Base-by-base conservation (phyloP, 1,140 invertebrate species). In the Glossosoma conforme region DNA sequence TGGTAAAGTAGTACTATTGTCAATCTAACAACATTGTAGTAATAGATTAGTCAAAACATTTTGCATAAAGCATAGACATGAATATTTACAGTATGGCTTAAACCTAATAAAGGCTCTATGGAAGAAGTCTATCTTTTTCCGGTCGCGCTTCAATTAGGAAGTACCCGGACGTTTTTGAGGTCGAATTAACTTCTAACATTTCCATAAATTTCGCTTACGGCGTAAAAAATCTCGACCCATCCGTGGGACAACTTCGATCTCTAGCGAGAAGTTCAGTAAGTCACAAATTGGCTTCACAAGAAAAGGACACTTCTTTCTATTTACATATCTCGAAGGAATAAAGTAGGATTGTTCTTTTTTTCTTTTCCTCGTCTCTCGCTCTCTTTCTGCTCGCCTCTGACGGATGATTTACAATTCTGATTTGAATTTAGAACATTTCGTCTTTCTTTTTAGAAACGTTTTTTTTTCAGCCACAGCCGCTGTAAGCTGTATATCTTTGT, bases 391-490 rank as follows among this genome's bases (percentile, higher is more conserved):
- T 43, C 38, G 40, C 28, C 24, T 17, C 35, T 57, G 50, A 57
- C 41, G 50, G 55, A 57, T 57, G 55, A 57, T 57, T 57, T 57
- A 57, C 55, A 57, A 57, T 57, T 57, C 55, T 57, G 55, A 57
- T 57, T 57, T 52, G 50, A 52, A 52, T 57, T 57, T 52, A 52
- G 42, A 57, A 44, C 44, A 52, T 46, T 56, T 52, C 44, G 30
- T 46, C 25, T 46, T 20, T 40, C 47, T 50, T 43, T 22, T 32
- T 11, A 5, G 28, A 50, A 43, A 43, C 38, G 47, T 40, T 50
- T 50, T 46, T 15, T 21, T 19, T 46, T 46, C 33, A 22, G 33
- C 17, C 6, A n/a, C 6, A 28, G 24, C 6, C 24, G 24, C 24
- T 28, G n/a, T n/a, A n/a, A n/a, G n/a, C n/a, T n/a, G n/a, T n/a